Base-by-base conservation (phyloP, 2,113 vertebrate species). In the Polypterus senegalus region DNA sequence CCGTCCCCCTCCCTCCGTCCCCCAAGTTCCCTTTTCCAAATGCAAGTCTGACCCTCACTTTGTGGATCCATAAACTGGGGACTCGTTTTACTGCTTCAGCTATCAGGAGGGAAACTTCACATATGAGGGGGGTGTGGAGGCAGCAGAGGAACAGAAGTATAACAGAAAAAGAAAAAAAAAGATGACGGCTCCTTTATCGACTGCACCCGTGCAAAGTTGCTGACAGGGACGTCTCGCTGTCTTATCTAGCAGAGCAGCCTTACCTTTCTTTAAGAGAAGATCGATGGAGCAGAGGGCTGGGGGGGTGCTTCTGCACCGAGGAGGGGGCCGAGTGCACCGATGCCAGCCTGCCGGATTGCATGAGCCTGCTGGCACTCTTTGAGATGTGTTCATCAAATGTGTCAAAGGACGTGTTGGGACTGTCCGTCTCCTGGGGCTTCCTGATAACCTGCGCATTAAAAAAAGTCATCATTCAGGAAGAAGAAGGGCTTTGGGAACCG, bases 191-290 rank as follows among this genome's bases (percentile, higher is more conserved):
- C 3, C 7, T 52, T 52, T 52, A 52, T 8, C 51, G 7, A 52
- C 10, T 52, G 10, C 7, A 52, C 7, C 51, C 51, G 51, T 52
- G 7, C 4, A 10, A 52, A 52, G 10, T 52, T 10, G 45, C 46
- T 48, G 8, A 6, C 8, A 11, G 9, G 9, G 46, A n/a, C 9
- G 45, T 58, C 27, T 51, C 3, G n/a, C n/a, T 10, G 9, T 10
- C 9, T 46, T 11, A 43, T 43, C 3, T 53, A 7, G n/a, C 46
- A 59, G 46, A 1, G 47, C 9, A 57, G 43, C 53, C 58, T 74
- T 83, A 97, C 94, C 95, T 89, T 75, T 96, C 89, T 75, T 82
- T 87, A 66, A 94, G 88, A 77, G 92, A 90, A 48, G 74, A 78
- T 61, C 73, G 77, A 60, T 73, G 81, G 65, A 89, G 73, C 63